phyloP scores from a whole-genome alignment of 2,113 vertebrate genomes.

The Monopterus albus region DNA sequence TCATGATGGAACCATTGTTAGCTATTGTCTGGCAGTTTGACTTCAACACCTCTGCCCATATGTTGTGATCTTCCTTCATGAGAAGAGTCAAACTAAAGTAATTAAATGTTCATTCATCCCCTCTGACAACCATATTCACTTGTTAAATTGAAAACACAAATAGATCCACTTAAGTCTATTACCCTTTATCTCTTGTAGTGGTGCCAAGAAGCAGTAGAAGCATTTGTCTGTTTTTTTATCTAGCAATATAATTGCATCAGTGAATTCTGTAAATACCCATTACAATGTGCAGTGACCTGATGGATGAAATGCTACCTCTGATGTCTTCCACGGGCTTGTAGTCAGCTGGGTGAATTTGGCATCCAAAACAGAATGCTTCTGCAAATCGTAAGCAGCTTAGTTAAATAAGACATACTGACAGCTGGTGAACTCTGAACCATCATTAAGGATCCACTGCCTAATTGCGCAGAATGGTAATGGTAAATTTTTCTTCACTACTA shows the following conservation, averaged over 20 bases:
- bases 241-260: constrained; percentile 42
- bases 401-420: constrained; percentile 88
- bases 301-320: constrained; percentile 86
- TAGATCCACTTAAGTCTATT: constrained; percentile 56
- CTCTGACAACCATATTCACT: constrained; percentile 47
- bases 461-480: constrained; percentile 78
- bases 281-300: constrained; percentile 88
- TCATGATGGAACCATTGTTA: neutral
- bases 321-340: constrained; percentile 86
- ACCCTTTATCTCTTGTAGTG: constrained; percentile 43
- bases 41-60: constrained; percentile 31
- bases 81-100: constrained; percentile 71
- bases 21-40: constrained; percentile 3
- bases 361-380: constrained; percentile 86
- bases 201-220: constrained; percentile 6
- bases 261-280: constrained; percentile 87
- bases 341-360: constrained; percentile 84
- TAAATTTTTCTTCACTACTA: constrained; percentile 45
- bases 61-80: constrained; percentile 61
- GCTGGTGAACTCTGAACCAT: constrained; percentile 80
- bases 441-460: constrained; percentile 83
- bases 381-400: constrained; percentile 81
- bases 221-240: constrained; percentile 21
- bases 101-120: constrained; percentile 73
- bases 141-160: constrained; percentile 68